Base-by-base conservation (phyloP, 2,113 vertebrate species). In the Gopherus evgoodei region DNA sequence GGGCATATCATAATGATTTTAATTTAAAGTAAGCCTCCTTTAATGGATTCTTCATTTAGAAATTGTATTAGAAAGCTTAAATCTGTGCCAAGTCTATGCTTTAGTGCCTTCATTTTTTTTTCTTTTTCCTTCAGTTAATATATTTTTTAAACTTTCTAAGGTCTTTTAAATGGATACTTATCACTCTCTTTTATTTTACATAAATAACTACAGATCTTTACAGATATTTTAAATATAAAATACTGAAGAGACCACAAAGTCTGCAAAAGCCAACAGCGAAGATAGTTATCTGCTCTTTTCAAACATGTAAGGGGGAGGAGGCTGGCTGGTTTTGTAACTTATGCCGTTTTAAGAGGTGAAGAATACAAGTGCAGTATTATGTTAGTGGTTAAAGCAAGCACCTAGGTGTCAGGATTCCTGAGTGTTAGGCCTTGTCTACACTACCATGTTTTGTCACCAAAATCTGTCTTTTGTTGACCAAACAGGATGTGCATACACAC, bases 171-270 rank as follows among this genome's bases (percentile, higher is more conserved):
- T 81, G 29, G 24, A 80, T 81, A 81, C 4, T 54, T 89, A 21
- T 38, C n/a, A 69, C 12, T 90, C 52, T 54, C 87, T 90, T 83
- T 91, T 87, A 82, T 11, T 29, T 90, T 94, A 81, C n/a, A 14
- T 84, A 86, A 95, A 47, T 76, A 88, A 42, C 88, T 85, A 57
- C 47, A 42, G 65, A 38, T 38, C 65, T 38, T 69, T 69, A n/a
- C 3, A 53, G 42, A 50, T 35, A 75, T 96, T 94, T 96, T 50
- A 90, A 92, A 78, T 91, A 69, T 94, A 75, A 83, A 94, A 87
- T 86, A 52, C 62, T 4, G 11, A 2, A 42, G 84, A 56, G 87
- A 87, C 88, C 56, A 44, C 90, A 88, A 87, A 89, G 80, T 52
- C 59, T 93, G 75, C 79, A 85, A 80, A 94, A 95, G 52, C 84